Conservation (phyloP, 2,113 vertebrate species). For the Ciconia maguari region DNA sequence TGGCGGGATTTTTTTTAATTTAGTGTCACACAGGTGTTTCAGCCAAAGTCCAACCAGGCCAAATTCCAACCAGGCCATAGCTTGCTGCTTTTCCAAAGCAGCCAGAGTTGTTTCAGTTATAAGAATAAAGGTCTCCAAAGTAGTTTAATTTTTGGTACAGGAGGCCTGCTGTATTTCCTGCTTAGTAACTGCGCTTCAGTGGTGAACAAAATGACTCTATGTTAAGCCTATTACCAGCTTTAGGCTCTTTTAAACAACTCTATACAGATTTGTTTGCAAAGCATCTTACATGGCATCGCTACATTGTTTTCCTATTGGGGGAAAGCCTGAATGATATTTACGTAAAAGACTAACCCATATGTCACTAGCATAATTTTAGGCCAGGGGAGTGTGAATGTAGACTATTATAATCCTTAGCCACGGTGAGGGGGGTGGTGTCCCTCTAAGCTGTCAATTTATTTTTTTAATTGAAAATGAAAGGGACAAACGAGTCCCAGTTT, state of each 20-base stretch:
- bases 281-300: neutral
- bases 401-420: neutral
- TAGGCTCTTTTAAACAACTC: neutral
- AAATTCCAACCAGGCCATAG: neutral
- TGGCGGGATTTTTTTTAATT: neutral
- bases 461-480: neutral
- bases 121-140: neutral
- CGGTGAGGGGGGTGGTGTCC: fast-evolving
- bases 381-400: neutral
- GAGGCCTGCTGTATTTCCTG: neutral
- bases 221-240: neutral
- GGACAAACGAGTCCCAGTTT: neutral
- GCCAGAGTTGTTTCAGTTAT: neutral
- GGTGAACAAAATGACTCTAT: neutral
- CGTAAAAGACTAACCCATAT: neutral
- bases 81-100: neutral
- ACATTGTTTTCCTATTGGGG: fast-evolving
- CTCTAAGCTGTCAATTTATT: neutral
- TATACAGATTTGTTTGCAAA: neutral
- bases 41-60: neutral
- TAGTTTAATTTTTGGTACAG: neutral
- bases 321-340: neutral
- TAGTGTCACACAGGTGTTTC: neutral
- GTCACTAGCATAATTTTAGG: neutral
- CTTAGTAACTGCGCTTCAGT: neutral